Percentiles rank a stretch among this genome's conserved stretches.
phyloP scores from a whole-genome alignment of 2,888 invertebrate species.

The Cinara cedri region DNA sequence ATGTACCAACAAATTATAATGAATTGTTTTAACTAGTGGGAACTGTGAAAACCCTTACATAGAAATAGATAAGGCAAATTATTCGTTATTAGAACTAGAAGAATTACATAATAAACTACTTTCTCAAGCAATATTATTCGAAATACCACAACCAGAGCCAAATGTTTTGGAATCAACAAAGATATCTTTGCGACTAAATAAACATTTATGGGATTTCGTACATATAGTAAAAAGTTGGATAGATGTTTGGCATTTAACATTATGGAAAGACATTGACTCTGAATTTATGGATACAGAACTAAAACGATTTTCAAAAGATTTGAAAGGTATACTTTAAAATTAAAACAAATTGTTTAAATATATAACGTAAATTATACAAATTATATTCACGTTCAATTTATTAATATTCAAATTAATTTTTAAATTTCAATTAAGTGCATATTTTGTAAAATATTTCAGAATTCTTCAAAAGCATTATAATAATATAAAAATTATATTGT shows the following conservation, averaged over 20 bases:
- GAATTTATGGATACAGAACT: constrained; percentile 94
- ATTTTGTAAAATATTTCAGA: no score
- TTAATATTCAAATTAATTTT: not conserved
- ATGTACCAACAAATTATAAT: constrained; percentile 12
- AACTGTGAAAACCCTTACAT: constrained; percentile 73
- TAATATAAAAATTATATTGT: no score
- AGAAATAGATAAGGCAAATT: constrained; percentile 73
- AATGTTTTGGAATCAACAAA: constrained; percentile 76
- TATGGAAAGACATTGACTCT: constrained; percentile 92
- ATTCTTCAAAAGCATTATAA: no score
- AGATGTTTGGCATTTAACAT: constrained; percentile 90
- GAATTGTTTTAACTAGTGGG: constrained; percentile 67
- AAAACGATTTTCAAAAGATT: constrained; percentile 87
- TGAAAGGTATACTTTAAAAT: constrained; percentile 68
- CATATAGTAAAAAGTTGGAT: constrained; percentile 80
- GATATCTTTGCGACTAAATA: constrained; percentile 76
- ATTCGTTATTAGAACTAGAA: constrained; percentile 73
- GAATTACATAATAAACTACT: constrained; percentile 71
- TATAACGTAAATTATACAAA: not conserved
- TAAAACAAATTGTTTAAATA: no score
- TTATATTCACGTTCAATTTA: not conserved
- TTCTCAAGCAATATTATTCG: constrained; percentile 82
- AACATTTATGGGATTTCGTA: constrained; percentile 90
- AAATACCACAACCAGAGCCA: constrained; percentile 83
- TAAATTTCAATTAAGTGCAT: no score